phyloP scores from a whole-genome alignment of 2,888 invertebrate genomes.

The Netelia virgata region DNA sequence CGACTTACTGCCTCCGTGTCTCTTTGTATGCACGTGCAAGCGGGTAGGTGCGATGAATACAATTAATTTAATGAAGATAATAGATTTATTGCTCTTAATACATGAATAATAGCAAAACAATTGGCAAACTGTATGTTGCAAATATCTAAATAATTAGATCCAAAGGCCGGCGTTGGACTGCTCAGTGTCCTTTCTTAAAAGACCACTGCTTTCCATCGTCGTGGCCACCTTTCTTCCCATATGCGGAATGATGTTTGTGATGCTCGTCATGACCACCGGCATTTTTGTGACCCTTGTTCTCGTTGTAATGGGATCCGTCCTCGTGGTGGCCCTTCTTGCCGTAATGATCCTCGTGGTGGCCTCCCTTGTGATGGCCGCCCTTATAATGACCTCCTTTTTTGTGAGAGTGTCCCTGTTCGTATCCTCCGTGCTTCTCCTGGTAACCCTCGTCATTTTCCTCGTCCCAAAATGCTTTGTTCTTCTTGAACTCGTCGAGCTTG shows the following conservation, averaged over 20 bases:
- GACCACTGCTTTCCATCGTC: constrained; percentile 86
- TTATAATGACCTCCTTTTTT: constrained; percentile 89
- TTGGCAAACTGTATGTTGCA: background rate
- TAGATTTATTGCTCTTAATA: background rate
- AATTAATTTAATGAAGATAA: no score
- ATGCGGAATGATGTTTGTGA: constrained; percentile 86
- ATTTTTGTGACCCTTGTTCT: constrained; percentile 88
- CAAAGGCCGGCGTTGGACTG: constrained; percentile 49
- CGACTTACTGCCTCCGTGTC: no score
- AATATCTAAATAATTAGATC: constrained; percentile 83
- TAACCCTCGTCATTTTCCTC: constrained; percentile 90
- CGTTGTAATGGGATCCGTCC: constrained; percentile 88
- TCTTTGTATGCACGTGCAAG: no score
- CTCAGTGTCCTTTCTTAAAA: constrained; percentile 80
- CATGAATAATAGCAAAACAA: background rate
- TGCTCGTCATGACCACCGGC: constrained; percentile 89
- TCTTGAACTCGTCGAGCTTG: constrained; percentile 89
- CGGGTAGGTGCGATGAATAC: no score
- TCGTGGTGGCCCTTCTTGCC: constrained; percentile 90
- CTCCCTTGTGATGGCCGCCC: constrained; percentile 87
- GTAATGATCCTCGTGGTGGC: constrained; percentile 90
- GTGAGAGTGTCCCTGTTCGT: constrained; percentile 88
- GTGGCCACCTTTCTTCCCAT: constrained; percentile 88
- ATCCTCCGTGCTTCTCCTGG: constrained; percentile 92
- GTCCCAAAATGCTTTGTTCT: constrained; percentile 91